Evolutionary conservation across 2,113 vertebrate species (phyloP), one percentile per base, ranked within the genome.

Genomic region (Pholis gunnellus): DNA sequence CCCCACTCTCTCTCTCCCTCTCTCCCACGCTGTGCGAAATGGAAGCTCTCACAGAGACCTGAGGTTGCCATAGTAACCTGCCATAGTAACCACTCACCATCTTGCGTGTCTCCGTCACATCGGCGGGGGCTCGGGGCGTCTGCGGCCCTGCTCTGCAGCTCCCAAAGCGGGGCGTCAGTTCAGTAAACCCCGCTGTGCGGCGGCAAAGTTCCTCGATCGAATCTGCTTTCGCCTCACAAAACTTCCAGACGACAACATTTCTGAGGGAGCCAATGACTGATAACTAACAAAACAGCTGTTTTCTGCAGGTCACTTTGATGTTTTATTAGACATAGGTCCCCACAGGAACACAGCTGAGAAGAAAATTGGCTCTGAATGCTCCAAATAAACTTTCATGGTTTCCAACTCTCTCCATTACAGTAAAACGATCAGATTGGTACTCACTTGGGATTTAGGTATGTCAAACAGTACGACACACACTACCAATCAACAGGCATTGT

Each of bases 61-160:
- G 84, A 77, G 89, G 95, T 96, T 94, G 92, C 94, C 91, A 93
- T 94, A 91, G 95, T 92, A 93, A 96, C 94, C 87, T 88, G 92
- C 93, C 89, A 92, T 92, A 91, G 91, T 91, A 93, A 92, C 94
- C 91, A 92, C 94, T 93, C 94, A 90, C 94, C 94, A 94, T 94
- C 92, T 91, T 92, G 88, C 75, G 66, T 81, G 84, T 90, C 88
- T 89, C 89, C 75, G 81, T 93, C 87, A 87, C 78, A 78, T 84
- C 67, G 75, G 83, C 84, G 64, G 87, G 90, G 90, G 89, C 91
- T 91, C 78, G 54, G 85, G 84, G 85, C 40, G 48, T 91, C 86
- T 88, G 40, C 29, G 75, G 87, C 88, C 91, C 85, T 54, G 89
- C 84, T 89, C 86, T 44, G 82, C 67, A 72, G 91, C 90, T 88